Conservation (phyloP, 2,113 vertebrate species). For the Probosciger aterrimus region DNA sequence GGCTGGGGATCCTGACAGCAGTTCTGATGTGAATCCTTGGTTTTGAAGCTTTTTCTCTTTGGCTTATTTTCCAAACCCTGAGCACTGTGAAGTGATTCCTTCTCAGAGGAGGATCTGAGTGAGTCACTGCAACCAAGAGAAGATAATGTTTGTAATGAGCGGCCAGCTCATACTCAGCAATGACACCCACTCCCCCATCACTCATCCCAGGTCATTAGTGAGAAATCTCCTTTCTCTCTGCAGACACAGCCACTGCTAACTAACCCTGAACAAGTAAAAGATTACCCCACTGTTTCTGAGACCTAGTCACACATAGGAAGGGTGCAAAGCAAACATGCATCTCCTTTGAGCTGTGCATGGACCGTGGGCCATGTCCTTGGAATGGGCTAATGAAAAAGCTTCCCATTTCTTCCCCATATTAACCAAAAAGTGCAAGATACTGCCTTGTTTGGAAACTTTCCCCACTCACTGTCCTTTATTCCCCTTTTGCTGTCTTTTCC, state of each 20-base stretch:
- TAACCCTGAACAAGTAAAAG: not conserved
- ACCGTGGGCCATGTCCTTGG: not conserved
- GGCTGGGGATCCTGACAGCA: not conserved
- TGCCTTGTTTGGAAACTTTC: not conserved
- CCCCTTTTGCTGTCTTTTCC: not conserved
- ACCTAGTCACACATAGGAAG: not conserved
- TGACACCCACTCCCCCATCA: conserved; percentile 18
- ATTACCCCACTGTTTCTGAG: not conserved
- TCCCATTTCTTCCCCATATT: not conserved
- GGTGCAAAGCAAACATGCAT: not conserved
- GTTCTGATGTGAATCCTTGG: not conserved
- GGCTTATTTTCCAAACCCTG: not conserved
- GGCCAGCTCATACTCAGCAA: conserved; percentile 41
- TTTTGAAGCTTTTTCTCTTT: conserved; percentile 11
- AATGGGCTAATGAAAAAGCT: not conserved
- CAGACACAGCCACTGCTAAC: not conserved
- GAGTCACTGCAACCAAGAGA: conserved; percentile 63
- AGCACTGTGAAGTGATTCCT: conserved; percentile 11
- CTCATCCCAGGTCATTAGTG: not conserved
- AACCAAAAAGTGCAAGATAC: not conserved
- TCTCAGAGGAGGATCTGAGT: conserved; percentile 44
- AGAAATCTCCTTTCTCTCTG: not conserved
- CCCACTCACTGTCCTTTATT: not conserved
- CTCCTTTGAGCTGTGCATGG: not conserved
- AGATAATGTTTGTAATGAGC: not conserved